A percentile compares a stretch with the other conserved stretches of the same genome.
Conservation (phyloP, 2,888 invertebrate genomes). For the Drosophila colorata region DNA sequence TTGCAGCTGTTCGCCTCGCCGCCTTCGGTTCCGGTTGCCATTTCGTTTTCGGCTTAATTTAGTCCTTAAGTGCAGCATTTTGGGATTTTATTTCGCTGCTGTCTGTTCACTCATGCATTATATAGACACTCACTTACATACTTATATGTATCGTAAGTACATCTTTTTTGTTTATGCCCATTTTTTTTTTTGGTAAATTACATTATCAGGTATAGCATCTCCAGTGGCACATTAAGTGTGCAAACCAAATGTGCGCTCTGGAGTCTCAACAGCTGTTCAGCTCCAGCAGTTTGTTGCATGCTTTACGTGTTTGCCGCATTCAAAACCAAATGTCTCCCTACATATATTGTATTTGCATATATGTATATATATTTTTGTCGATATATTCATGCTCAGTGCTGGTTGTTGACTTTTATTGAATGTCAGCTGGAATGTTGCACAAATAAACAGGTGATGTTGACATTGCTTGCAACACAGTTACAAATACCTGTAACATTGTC, state of each 20-base stretch:
- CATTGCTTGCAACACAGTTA: conserved; percentile 30
- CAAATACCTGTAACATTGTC: conserved; percentile 23
- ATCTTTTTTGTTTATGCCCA: conserved; percentile 4
- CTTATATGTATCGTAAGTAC: conserved; percentile 3
- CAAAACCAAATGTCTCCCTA: conserved; percentile 19
- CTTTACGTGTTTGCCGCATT: conserved; percentile 30
- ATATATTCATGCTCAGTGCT: conserved; percentile 13
- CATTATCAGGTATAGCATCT: conserved; percentile 35
- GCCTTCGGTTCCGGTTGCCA: conserved; percentile 36
- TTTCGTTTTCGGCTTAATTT: conserved; percentile 63
- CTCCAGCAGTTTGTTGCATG: conserved; percentile 26
- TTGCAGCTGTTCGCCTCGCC: conserved; percentile 28
- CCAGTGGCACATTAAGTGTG: conserved; percentile 11
- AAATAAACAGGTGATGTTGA: conserved; percentile 33
- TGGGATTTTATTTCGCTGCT: conserved; percentile 42
- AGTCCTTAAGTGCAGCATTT: conserved; percentile 61
- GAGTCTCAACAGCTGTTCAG: conserved; percentile 19
- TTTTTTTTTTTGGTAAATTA: conserved; percentile 8
- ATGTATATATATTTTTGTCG: background rate
- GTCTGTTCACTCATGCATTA: conserved; percentile 27
- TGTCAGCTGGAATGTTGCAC: conserved; percentile 21
- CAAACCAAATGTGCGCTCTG: conserved; percentile 19
- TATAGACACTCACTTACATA: conserved; percentile 20
- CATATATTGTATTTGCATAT: conserved; percentile 2
- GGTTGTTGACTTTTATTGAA: conserved; percentile 63